phyloP scores from a whole-genome alignment of 2,888 invertebrate species.

The Sthenelais limicola region DNA sequence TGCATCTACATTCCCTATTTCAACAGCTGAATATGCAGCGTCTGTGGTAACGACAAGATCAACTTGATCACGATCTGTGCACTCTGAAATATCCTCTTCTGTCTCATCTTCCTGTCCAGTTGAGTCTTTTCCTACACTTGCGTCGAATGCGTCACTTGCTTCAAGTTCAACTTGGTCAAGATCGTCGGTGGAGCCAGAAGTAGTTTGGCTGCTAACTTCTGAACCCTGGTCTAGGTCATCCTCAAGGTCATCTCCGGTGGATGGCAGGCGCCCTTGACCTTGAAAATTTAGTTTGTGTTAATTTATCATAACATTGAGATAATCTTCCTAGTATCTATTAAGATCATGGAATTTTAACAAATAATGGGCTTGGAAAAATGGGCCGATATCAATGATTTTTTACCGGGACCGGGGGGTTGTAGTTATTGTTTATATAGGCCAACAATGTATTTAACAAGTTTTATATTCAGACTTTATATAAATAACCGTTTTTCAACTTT shows the following conservation, averaged over 20 bases:
- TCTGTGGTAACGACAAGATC: slow-evolving; percentile 56
- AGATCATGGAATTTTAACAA: too few species aligned
- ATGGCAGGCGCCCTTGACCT: slow-evolving; percentile 41
- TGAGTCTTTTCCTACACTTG: background rate
- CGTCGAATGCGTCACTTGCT: slow-evolving; percentile 13
- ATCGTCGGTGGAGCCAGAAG: slow-evolving; percentile 20
- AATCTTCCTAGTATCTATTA: background rate
- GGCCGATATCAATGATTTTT: too few species aligned
- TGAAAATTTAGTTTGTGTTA: background rate
- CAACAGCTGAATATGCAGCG: slow-evolving; percentile 66
- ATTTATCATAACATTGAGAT: background rate
- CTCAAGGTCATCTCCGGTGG: slow-evolving; percentile 65
- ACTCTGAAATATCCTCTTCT: slow-evolving; percentile 41
- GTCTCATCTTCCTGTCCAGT: slow-evolving; percentile 9
- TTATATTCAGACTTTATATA: too few species aligned
- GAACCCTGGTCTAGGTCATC: slow-evolving; percentile 60
- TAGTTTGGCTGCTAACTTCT: slow-evolving; percentile 46
- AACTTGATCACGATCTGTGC: slow-evolving; percentile 10
- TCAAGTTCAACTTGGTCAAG: slow-evolving; percentile 33
- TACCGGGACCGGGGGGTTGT: too few species aligned
- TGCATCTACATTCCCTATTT: slow-evolving; percentile 63
- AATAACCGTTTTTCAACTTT: too few species aligned
- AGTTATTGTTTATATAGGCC: too few species aligned
- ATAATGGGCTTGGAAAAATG: too few species aligned
- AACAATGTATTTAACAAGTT: too few species aligned